Evolutionary conservation across 2,113 vertebrate species (phyloP), one percentile per base, ranked within the genome.

Genomic region (Aplodontia rufa): DNA sequence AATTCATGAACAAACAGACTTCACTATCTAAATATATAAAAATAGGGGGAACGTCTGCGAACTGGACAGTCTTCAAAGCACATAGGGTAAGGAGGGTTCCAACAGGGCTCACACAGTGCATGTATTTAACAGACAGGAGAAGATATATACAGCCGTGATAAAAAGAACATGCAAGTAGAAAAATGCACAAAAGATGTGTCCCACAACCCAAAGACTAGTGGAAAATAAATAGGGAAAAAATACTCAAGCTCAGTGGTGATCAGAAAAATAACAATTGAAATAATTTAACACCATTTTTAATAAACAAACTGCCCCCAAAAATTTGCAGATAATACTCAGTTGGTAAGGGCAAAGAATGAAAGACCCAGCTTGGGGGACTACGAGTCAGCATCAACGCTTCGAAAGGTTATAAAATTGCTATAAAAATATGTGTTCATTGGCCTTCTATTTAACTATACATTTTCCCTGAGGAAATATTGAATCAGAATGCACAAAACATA

Each of bases 241-340:
- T 51, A 40, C 47, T 93, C 62, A 79, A 60, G 26, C 3, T 47
- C 83, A 72, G 60, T 8, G 17, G 26, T 55, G 69, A 92, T 79
- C 22, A 75, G 40, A 86, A 69, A 94, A 89, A 91, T 60, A 22
- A 8, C 75, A 95, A 85, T 51, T 62, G 75, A 86, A 95, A 74
- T 30, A 68, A 87, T 53, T 83, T 90, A 78, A 47, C 37, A 72
- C 6, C 10, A 89, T 78, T 91, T 79, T 64, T 91, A 58, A 85
- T 78, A 69, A 91, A 72, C 6, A 85, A 89, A 89, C 0, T 64
- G 20, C 35, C 26, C 40, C 14, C 16, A 2, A 71, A 51, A 35
- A 62, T 37, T 89, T n/a, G 78, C 14, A 42, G n/a, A 93, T 72
- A 89, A 90, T 86, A 93, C 22, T 76, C 49, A 86, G 42, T 32